Evolutionary conservation across 2,888 invertebrate species (phyloP), one percentile per base, ranked within the genome.

Genomic region (Halictus quadricinctus): DNA sequence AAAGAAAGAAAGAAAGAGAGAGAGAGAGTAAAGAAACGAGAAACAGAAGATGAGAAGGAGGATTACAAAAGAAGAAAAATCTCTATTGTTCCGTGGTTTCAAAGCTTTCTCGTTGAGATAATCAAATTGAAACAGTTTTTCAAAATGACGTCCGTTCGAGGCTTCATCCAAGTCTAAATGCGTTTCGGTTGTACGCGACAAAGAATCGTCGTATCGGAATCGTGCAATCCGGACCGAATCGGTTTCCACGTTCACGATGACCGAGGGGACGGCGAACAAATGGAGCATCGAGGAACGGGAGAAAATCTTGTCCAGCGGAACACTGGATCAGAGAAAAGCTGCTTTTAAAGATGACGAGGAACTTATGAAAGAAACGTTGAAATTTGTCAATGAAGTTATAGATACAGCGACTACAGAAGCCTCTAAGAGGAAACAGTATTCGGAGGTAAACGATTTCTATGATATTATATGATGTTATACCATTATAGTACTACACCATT

Each of bases 321-420:
- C 88, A 36, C 87, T 94, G 21, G 94, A 95, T 79, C 92, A 94
- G 80, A 91, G 94, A 66, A 94, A 94, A 85, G 94, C 93, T 72
- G 94, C 93, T 18, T 95, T 95, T 83, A 94, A 93, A 83, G 92
- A 93, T 50, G 95, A 95, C 85, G 95, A 95, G 46, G 94, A 95
- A 83, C 93, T 95, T 13, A 95, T 95, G 94, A 94, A 93, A 88
- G 95, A 95, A 88, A 95, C 95, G 2, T 94, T 93, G 50, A 95
- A 94, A 88, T 95, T 95, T 90, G 95, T 95, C 6, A 93, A 94
- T 84, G 95, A 95, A 81, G 94, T 95, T 80, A 95, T 95, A 86
- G 95, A 95, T 87, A 94, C 93, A 48, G 95, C 95, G 15, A 93
- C 95, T 72, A 92, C 94, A 60, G 95, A 95, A 87, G 95, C 95